phyloP scores from a whole-genome alignment of 2,797 vertebrate species.

The Neosalanx taihuensis region DNA sequence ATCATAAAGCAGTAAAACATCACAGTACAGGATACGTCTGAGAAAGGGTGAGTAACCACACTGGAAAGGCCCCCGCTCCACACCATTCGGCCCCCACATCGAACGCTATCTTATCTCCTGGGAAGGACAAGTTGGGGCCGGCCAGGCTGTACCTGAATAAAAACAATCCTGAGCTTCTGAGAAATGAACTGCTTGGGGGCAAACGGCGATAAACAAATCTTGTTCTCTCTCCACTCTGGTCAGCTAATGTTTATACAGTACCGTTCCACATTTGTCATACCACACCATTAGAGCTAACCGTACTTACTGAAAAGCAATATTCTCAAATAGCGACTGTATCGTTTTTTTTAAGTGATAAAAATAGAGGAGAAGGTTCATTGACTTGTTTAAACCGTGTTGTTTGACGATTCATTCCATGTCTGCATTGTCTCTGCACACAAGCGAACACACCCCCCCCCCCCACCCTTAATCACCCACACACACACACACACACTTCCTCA shows the following conservation, averaged over 20 bases:
- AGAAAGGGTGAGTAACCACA: constrained; percentile 64
- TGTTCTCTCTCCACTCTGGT: constrained; percentile 10
- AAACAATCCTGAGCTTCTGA: constrained; percentile 43
- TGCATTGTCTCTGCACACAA: not conserved
- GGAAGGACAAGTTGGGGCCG: constrained; percentile 60
- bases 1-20: constrained; percentile 78
- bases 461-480: too few species aligned
- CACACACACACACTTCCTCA: not conserved
- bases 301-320: constrained; percentile 18
- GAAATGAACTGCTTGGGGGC: constrained; percentile 32
- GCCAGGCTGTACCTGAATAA: constrained; percentile 38
- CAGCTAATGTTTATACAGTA: constrained; percentile 14
- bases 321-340: not conserved
- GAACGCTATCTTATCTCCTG: constrained; percentile 70
- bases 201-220: constrained; percentile 41
- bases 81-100: constrained; percentile 57
- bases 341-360: constrained; percentile 1
- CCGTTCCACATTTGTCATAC: not conserved
- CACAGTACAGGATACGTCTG: constrained; percentile 70
- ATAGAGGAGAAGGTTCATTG: not conserved
- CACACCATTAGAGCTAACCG: not conserved
- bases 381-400: not conserved
- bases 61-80: constrained; percentile 45
- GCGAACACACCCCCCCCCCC: not conserved
- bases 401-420: not conserved